These are phyloP conservation scores for Sandelia bainsii DNA, from an alignment of 2,797 vertebrate species.

Conservation along the genomic window DNA sequence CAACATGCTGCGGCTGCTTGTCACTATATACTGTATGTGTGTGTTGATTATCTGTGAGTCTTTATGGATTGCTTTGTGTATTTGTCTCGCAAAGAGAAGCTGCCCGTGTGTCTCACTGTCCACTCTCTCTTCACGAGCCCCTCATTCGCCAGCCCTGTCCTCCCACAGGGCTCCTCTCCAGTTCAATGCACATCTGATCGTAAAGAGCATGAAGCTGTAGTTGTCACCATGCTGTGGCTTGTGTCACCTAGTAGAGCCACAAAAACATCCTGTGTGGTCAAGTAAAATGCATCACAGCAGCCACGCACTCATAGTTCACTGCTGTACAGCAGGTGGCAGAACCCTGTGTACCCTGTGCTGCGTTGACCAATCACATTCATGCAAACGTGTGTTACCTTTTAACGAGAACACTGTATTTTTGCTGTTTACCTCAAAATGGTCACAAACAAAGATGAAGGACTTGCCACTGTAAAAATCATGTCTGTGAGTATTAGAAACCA, in stretches of 20 bases:
- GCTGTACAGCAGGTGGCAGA: conserved; percentile 25
- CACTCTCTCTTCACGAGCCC: not conserved
- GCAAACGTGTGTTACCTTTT: too few species aligned
- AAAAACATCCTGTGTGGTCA: conserved; percentile 8
- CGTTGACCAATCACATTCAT: too few species aligned
- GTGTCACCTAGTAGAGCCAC: conserved; percentile 9
- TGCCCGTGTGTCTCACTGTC: conserved; percentile 13
- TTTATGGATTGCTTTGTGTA: not conserved
- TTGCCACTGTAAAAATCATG: too few species aligned
- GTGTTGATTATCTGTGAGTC: not conserved
- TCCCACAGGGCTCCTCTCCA: conserved; percentile 13
- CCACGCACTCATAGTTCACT: conserved; percentile 11
- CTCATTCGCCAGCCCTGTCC: not conserved
- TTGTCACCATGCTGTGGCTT: conserved; percentile 15
- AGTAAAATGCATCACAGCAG: conserved; percentile 23
- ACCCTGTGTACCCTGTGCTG: not conserved
- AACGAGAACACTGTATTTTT: too few species aligned
- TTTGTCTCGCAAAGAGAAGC: conserved; percentile 17
- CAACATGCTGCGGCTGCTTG: conserved; percentile 25
- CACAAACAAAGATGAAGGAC: too few species aligned
- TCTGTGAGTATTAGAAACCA: too few species aligned
- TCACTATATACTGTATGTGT: conserved; percentile 4
- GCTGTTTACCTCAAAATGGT: too few species aligned
- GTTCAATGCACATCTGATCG: conserved; percentile 21
- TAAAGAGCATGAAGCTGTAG: conserved; percentile 8